Percentiles rank a stretch among this genome's conserved stretches.
Conservation (phyloP, 2,888 invertebrate genomes). For the Seira musarum region DNA sequence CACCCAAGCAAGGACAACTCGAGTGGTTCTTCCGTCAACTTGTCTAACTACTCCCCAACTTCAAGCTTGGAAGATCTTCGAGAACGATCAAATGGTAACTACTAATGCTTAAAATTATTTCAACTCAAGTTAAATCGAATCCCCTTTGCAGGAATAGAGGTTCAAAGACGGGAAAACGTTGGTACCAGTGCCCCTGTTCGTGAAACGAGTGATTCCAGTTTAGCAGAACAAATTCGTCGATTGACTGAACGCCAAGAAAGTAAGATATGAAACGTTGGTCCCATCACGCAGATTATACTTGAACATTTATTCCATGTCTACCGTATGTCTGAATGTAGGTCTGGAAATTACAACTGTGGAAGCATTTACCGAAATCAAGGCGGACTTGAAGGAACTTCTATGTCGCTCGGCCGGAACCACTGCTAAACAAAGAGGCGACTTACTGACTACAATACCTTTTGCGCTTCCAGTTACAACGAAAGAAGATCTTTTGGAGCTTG, state of each 20-base stretch:
- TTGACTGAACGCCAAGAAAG: too few species aligned
- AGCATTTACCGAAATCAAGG: background rate
- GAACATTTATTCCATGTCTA: too few species aligned
- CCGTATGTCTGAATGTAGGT: too few species aligned
- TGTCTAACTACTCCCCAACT: background rate
- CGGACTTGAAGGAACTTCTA: background rate
- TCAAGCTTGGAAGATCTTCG: background rate
- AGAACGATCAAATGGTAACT: background rate
- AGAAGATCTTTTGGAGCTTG: background rate
- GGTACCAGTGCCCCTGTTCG: too few species aligned
- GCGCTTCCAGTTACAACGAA: background rate
- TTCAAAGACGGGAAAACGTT: too few species aligned
- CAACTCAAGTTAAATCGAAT: background rate
- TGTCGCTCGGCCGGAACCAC: background rate
- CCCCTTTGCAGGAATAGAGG: too few species aligned
- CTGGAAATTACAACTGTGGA: background rate
- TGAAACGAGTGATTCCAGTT: too few species aligned
- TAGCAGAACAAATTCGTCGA: too few species aligned
- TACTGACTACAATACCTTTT: background rate
- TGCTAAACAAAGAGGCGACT: background rate
- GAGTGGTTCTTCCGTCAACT: background rate
- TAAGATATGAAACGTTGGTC: too few species aligned
- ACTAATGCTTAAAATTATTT: background rate
- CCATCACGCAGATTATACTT: too few species aligned
- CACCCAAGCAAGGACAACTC: too few species aligned